Evolutionary conservation across 2,888 invertebrate genomes (phyloP).

Genomic region (Osmoderma eremita): DNA sequence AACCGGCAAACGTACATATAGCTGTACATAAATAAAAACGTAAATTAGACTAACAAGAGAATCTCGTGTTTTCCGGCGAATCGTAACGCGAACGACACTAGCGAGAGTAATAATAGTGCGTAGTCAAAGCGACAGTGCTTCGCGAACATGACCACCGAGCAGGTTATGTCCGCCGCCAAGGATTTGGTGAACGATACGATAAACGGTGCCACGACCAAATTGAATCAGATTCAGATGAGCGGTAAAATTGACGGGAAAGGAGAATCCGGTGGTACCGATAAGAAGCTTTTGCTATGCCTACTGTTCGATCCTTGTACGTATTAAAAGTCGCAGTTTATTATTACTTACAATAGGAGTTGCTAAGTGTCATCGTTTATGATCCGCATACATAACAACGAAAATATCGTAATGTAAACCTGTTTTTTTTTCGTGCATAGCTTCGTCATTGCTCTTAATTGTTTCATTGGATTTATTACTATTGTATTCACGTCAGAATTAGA

Average conservation of each 20-base stretch:
- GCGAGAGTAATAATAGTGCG: constrained; percentile 6
- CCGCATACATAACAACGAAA: too few species aligned
- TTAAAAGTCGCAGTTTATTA: background rate
- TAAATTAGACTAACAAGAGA: too few species aligned
- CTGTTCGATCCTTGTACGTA: constrained; percentile 67
- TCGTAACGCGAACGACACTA: background rate
- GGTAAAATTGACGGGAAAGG: constrained; percentile 40
- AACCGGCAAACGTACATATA: background rate
- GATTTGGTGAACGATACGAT: constrained; percentile 60
- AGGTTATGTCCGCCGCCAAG: constrained; percentile 55
- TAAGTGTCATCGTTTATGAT: too few species aligned
- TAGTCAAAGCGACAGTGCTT: too few species aligned
- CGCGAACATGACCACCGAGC: constrained; percentile 47
- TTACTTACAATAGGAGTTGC: background rate
- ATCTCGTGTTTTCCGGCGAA: background rate
- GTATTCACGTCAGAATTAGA: background rate
- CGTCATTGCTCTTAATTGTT: background rate
- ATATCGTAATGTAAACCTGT: too few species aligned
- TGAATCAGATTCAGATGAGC: constrained; percentile 53
- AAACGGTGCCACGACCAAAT: constrained; percentile 56
- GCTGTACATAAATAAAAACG: too few species aligned
- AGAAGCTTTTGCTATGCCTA: constrained; percentile 65
- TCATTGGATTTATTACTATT: constrained; percentile 2
- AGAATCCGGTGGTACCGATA: constrained; percentile 50
- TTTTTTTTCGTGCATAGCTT: too few species aligned